Conservation (phyloP, 2,113 vertebrate species). For the Scalopus aquaticus region DNA sequence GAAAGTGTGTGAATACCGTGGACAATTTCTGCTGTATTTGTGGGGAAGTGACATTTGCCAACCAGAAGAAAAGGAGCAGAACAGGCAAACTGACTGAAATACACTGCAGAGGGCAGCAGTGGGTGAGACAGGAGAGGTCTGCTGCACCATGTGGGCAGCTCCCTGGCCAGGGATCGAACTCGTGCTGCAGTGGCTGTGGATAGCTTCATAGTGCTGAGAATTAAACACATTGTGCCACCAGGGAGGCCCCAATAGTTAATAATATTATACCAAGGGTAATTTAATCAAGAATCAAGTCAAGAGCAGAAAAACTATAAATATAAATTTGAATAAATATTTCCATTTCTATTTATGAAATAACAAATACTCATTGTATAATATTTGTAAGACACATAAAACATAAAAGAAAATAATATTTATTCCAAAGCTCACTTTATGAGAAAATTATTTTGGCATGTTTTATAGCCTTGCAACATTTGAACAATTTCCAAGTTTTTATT, state of each 20-base stretch:
- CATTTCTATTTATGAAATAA: background rate
- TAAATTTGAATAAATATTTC: background rate
- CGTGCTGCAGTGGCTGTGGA: no score
- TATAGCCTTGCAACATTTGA: background rate
- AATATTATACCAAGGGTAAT: background rate
- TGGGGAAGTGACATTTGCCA: no score
- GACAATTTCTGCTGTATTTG: no score
- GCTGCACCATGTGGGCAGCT: no score
- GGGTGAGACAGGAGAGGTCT: no score
- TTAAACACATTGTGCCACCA: no score
- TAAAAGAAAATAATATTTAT: background rate
- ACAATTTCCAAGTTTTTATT: background rate
- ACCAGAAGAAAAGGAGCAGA: no score
- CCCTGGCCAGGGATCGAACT: no score
- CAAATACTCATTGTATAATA: background rate
- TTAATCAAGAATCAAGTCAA: background rate
- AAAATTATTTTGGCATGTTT: background rate
- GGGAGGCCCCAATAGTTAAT: background rate
- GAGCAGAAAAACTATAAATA: background rate
- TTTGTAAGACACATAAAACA: background rate
- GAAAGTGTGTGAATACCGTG: no score
- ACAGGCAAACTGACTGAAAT: no score
- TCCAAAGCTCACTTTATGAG: background rate
- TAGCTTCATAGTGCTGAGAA: no score
- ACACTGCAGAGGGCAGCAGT: no score